Conservation (phyloP, 2,113 vertebrate genomes). For the Tinamus guttatus region DNA sequence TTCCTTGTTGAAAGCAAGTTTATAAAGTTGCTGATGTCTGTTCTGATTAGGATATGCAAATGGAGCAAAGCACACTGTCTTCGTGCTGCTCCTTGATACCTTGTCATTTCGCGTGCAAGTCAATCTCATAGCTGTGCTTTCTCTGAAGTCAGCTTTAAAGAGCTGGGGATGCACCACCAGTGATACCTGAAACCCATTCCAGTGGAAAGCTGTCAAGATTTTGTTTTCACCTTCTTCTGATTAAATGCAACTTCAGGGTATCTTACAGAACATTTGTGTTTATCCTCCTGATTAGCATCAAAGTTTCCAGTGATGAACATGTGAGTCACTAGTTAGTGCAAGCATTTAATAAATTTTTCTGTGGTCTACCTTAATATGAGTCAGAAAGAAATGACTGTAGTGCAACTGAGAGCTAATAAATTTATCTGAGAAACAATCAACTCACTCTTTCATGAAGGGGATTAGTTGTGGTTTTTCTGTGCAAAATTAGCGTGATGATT, state of each 20-base stretch:
- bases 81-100: neutral
- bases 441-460: neutral
- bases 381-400: neutral
- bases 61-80: neutral
- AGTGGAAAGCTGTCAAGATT: neutral
- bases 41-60: neutral
- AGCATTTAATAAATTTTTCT: neutral
- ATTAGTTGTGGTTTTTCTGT: constrained; percentile 12
- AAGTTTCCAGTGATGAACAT: neutral
- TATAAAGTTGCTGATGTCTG: neutral
- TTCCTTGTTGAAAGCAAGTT: neutral
- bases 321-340: neutral
- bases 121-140: neutral
- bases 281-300: constrained; percentile 34
- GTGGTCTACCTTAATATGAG: neutral
- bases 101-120: neutral
- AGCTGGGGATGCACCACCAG: neutral
- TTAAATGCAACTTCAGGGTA: neutral
- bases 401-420: neutral
- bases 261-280: neutral
- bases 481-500: neutral
- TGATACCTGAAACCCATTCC: neutral
- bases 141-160: neutral
- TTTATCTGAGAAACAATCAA: neutral
- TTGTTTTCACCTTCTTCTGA: constrained; percentile 24